Evolutionary conservation across 2,113 vertebrate species (phyloP), one percentile per base, ranked within the genome.

Genomic region (Cryptomyrus ogoouensis): DNA sequence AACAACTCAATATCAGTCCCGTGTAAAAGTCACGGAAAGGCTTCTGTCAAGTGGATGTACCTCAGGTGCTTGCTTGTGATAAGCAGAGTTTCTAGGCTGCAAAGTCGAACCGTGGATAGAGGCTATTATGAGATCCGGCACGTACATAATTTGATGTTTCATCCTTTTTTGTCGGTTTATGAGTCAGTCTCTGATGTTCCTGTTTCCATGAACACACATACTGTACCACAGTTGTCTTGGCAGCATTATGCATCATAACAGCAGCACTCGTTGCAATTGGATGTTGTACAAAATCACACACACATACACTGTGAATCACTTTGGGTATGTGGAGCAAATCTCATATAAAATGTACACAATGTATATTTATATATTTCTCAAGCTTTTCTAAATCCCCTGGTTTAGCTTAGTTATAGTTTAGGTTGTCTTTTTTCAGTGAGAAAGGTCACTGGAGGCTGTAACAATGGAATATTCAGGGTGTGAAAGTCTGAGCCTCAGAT

Each of bases 401-500:
- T 86, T 50, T 49, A 46, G 39, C 46, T 84, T 84, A n/a, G 35
- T 47, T 84, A 46, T 84, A 47, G 83, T 24, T 44, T 21, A 21
- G 27, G 83, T 58, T 88, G 90, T 88, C 90, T 77, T 90, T 53
- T 44, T 46, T 10, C 50, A 83, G 87, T 83, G 86, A 88, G 88
- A 83, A 88, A 88, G 87, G 88, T 88, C 77, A 85, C 27, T 27
- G 88, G 39, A 5, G 53, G 31, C 13, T 80, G 35, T 80, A 80
- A 39, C 50, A 70, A 27, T 80, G 53, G 87, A 85, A 84, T 83
- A 89, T 62, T 62, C 21, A 88, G 15, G 13, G 13, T 50, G 27
- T 83, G 83, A 86, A 86, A 83, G 89, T 42, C 49, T 87, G 47
- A 88, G 66, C 56, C 31, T 89, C 88, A 91, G 91, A 35, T 80